Evolutionary conservation across 2,888 invertebrate genomes (phyloP).

Genomic region (Chrysotoxum bicinctum): DNA sequence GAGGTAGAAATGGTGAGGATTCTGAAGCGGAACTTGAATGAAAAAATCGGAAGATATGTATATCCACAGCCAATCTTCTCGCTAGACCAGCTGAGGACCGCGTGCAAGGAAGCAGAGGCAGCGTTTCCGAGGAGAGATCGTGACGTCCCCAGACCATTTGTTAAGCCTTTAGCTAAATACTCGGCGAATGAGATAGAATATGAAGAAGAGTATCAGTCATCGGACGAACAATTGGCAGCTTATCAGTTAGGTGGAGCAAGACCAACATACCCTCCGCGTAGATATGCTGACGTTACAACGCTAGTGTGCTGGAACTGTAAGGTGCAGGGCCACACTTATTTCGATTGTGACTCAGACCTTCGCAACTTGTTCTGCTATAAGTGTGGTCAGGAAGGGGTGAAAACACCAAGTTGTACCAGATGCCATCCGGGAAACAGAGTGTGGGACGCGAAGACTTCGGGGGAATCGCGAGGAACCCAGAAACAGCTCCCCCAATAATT

Average conservation of each 20-base stretch:
- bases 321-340: background rate
- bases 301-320: background rate
- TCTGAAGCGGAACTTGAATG: background rate
- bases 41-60: background rate
- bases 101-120: background rate
- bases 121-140: background rate
- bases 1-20: background rate
- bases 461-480: background rate
- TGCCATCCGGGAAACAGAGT: background rate
- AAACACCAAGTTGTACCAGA: background rate
- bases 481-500: no score
- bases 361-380: background rate
- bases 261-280: no score
- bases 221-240: background rate
- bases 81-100: background rate
- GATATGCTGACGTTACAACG: no score
- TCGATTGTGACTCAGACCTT: background rate
- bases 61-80: background rate
- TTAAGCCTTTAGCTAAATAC: background rate
- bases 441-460: background rate
- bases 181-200: background rate
- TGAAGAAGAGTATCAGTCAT: background rate
- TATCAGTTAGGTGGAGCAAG: no score
- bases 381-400: background rate
- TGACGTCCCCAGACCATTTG: background rate